These are phyloP conservation scores for Gallinago solitaria DNA, from an alignment of 2,797 vertebrate species.

Conservation along the genomic window DNA sequence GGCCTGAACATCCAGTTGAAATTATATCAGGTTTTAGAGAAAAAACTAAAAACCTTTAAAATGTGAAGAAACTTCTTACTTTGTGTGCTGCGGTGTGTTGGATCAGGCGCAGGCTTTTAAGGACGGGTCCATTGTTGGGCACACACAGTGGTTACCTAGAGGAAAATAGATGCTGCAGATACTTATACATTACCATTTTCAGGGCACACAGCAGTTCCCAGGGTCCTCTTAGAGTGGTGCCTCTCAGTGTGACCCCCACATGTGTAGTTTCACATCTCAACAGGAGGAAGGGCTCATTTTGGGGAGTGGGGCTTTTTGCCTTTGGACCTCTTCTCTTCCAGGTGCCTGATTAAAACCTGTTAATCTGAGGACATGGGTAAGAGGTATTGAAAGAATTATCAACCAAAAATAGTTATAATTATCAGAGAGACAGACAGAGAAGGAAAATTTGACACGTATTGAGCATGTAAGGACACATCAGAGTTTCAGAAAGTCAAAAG, in stretches of 20 bases:
- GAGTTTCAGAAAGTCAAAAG: neutral
- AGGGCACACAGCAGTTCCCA: neutral
- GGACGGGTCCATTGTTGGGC: neutral
- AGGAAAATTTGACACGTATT: neutral
- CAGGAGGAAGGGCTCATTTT: neutral
- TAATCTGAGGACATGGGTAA: neutral
- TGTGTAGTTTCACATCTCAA: neutral
- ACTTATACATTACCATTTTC: neutral
- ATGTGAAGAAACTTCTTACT: neutral
- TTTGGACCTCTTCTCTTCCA: neutral
- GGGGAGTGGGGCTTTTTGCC: neutral
- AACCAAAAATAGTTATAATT: neutral
- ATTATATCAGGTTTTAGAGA: neutral
- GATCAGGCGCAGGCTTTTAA: rapidly evolving
- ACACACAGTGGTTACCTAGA: no score
- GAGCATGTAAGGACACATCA: neutral
- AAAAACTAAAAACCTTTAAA: neutral
- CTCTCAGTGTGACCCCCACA: neutral
- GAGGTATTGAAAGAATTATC: neutral
- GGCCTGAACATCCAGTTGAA: neutral
- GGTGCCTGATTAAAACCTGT: neutral
- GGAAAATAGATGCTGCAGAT: neutral
- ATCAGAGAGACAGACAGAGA: neutral
- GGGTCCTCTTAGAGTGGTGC: no score
- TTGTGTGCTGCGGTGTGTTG: rapidly evolving